Conservation (phyloP, 2,888 invertebrate genomes). For the Archips xylosteana region DNA sequence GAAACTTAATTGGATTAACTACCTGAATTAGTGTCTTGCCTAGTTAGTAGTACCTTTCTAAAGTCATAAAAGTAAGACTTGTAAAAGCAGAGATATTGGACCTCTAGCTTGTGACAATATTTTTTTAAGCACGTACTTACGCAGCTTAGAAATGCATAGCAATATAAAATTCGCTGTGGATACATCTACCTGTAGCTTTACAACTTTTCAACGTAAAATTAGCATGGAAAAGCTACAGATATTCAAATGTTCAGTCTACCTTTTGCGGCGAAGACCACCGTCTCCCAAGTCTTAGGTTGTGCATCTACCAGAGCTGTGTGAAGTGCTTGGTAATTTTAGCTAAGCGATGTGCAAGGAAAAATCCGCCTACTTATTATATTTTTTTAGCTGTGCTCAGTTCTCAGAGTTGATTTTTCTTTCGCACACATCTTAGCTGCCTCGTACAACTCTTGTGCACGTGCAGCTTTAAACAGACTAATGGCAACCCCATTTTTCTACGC, state of each 20-base stretch:
- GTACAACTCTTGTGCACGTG: too few species aligned
- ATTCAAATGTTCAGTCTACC: not conserved
- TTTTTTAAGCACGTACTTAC: not conserved
- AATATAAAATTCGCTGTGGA: not conserved
- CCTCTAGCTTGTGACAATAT: not conserved
- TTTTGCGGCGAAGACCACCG: not conserved
- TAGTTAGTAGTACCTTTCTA: not conserved
- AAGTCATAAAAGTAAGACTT: not conserved
- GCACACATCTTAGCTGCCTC: too few species aligned
- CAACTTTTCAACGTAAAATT: not conserved
- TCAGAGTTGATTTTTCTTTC: too few species aligned
- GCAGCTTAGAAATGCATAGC: not conserved
- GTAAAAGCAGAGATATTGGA: not conserved
- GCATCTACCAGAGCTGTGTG: too few species aligned
- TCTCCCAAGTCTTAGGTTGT: too few species aligned
- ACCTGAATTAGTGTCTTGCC: not conserved
- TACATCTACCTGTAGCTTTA: not conserved
- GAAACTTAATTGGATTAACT: constrained; percentile 4
- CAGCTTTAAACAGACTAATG: too few species aligned
- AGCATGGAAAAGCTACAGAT: not conserved
- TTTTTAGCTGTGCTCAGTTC: too few species aligned
- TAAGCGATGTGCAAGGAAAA: too few species aligned
- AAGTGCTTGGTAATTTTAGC: too few species aligned
- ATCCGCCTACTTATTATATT: too few species aligned
- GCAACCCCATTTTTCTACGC: too few species aligned